Evolutionary conservation across 64 coral and sea anemone genomes (phyloP), one percentile per base, ranked within the genome.

Genomic region (Montipora sp.): DNA sequence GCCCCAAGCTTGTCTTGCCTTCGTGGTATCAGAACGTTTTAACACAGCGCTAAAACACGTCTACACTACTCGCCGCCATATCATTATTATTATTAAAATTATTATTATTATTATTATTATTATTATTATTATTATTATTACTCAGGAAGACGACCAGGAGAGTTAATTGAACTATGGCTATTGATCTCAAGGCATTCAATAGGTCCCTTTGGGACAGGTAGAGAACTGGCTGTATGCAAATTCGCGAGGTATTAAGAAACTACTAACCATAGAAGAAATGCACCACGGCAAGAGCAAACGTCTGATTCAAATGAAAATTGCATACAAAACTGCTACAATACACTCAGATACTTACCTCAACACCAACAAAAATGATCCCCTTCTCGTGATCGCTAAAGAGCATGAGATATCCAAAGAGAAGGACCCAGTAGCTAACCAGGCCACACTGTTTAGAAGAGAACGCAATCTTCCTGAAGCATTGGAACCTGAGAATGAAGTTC

Each of bases 81-180:
- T 27, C 1, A 65, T 65, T 65, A 65, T 65, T 65, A 65, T 65
- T 65, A 65, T 65, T 65, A 65, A 19, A 19, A 8, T 65, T 65
- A 65, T 65, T 65, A 65, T 65, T 65, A 65, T 65, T 65, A 65
- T 65, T 65, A 65, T 65, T 65, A 65, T 65, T 65, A 65, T 65
- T 65, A 65, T 65, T 65, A 65, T 65, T 65, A 65, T 65, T 65
- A 65, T 65, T 27, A 27, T 27, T 27, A 27, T 27, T 27, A 27
- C 27, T 1, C 27, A 27, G 27, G 27, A 27, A 27, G 27, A 27
- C 0, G 27, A 27, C 27, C 27, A 27, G 27, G 27, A 27, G 27
- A 27, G 27, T 1, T 1, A 27, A 27, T 27, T 27, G 1, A 27
- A 27, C 27, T 27, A 27, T 0, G 1, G 27, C 1, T 27, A 27